Base-by-base conservation (phyloP, 1,140 invertebrate species). In the Aradophagus sp. region DNA sequence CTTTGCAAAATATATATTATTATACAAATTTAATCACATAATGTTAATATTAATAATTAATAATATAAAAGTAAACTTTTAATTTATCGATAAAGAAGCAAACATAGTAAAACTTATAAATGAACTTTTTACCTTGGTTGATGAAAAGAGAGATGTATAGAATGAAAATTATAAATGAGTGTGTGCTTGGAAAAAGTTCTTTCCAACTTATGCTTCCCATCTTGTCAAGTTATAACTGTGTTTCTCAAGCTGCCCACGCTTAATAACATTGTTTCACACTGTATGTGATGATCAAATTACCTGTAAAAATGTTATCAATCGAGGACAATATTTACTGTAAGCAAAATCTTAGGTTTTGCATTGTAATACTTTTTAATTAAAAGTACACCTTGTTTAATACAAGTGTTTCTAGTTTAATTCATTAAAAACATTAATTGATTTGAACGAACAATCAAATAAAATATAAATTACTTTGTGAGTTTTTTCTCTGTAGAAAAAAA, bases 141-240 rank as follows among this genome's bases (percentile, higher is more conserved):
- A 94, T 90, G 77, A 94, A 94, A 11, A 95, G 85, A 52, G 87
- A 87, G 86, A 97, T 95, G 76, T 97, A 97, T 5, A 92, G 82
- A 16, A 93, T 78, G 83, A 97, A 97, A 73, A 95, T 90, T 14
- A 94, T 77, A 74, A 92, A 87, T 77, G 91, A 93, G 73, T 89
- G 86, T 86, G 89, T 92, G 48, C 91, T 93, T 8, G 94, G 93
- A 82, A 97, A 96, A 44, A 96, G 82, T 81, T 94, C 93, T 29
- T 79, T 80, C 85, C 87, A 90, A 79, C 88, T 89, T 47, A 87
- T 84, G 19, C 56, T 63, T 29, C 63, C 75, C 84, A 73, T 73
- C 35, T 50, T n/a, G 50, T 7, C 13, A 14, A 44, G 47, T 26
- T 62, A 13, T 56, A 32, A 47, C 31, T 11, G 41, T 11, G 17